Evolutionary conservation across 2,113 vertebrate genomes (phyloP), one percentile per base, ranked within the genome.

Genomic region (Passerina amoena): DNA sequence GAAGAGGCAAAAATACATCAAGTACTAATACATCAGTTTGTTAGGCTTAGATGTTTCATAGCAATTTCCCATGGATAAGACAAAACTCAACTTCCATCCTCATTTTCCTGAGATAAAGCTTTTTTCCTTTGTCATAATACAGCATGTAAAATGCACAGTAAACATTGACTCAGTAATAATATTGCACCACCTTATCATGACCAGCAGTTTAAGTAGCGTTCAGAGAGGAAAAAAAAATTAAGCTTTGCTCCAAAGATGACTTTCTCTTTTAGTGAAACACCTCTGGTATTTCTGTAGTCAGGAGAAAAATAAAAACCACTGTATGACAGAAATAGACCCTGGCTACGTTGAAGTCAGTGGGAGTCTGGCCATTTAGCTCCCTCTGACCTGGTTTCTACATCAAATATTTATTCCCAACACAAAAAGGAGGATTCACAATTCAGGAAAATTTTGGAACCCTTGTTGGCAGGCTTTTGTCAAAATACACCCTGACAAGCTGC

Each of bases 381-480:
- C 6, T 86, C 78, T 94, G 83, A 73, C 53, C 59, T 87, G 57
- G 30, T 87, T 92, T 89, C 50, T 69, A 45, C 81, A 22, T 91
- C 65, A 84, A 92, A 82, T 94, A 92, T 95, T 92, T 94, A 91
- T 50, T 91, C 33, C 61, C 53, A 30, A 57, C 77, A 92, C 72
- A 94, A 82, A 94, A 95, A 91, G 30, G 42, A 92, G 70, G 66
- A 94, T 96, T 96, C 90, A 95, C 70, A 65, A 79, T 94, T 95
- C 87, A 90, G 61, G n/a, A 85, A 72, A 87, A 37, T 45, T 85
- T 93, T 90, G 71, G 79, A 93, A 42, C 21, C 35, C 15, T 61
- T 76, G 20, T 56, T 84, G 70, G 69, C 72, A 94, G 35, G 15
- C 31, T 84, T 82, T 77, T 95, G 70, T 89, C 84, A 85, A 92